Base-by-base conservation (phyloP, 2,113 vertebrate species). In the Tauraco erythrolophus region DNA sequence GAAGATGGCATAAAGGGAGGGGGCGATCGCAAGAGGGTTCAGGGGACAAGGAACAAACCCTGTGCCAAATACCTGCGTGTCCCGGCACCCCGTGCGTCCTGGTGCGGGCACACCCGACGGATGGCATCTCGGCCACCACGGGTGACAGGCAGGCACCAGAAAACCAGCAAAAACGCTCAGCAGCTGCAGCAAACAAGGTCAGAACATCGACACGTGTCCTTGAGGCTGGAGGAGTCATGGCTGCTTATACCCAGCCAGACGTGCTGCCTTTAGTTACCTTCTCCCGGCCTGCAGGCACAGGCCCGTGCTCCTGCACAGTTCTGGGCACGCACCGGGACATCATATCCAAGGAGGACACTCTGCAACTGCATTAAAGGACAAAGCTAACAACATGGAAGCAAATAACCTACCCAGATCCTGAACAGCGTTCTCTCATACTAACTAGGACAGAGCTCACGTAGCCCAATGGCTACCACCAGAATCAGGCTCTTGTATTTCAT, bases 321-420 rank as follows among this genome's bases (percentile, higher is more conserved):
- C 23, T 2, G 43, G 14, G 70, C 43, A 1, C 11, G 0, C 2
- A 6, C 19, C 1, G 2, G 16, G 43, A 12, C 41, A 6, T 3
- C 22, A 7, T 1, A 18, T 1, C 9, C 56, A 2, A 5, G 28
- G n/a, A 51, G 41, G 57, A 43, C 19, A 7, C 19, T 22, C 4
- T 2, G 31, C 25, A 8, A 7, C 21, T 3, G 14, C 19, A 17
- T 3, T 6, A 4, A 27, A 50, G 64, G 27, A 28, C 46, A 43
- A 13, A 15, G 8, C 27, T 5, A 14, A 37, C 19, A 16, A 4
- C 12, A 2, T 1, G 23, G 43, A 24, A 43, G 35, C 58, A 35
- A 11, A 37, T 11, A 37, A 58, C 51, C 12, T 3, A 14, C 41
- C 31, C 22, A 1, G 8, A 3, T 9, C 14, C n/a, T 4, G 23